Evolutionary conservation across 2,797 vertebrate genomes (phyloP).

Genomic region (Balearica regulorum): DNA sequence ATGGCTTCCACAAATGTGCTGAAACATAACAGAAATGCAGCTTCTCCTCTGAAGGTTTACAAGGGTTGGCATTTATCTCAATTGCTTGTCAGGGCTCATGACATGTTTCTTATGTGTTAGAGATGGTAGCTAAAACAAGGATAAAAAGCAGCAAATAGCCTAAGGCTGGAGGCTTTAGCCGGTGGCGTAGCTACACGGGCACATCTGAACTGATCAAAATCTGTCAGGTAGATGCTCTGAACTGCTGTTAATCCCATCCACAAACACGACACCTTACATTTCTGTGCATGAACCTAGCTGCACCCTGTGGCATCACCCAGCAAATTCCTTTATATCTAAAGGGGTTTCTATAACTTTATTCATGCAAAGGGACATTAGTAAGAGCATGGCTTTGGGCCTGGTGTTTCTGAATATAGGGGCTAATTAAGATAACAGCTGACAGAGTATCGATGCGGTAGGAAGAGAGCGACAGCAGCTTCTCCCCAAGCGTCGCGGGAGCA

Average conservation of each 20-base stretch:
- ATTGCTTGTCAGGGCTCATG: conserved; percentile 5
- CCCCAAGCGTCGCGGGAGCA: neutral
- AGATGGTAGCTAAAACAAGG: conserved; percentile 6
- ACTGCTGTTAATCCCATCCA: neutral
- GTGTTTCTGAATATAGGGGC: neutral
- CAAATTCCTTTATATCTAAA: neutral
- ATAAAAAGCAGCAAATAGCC: conserved; percentile 24
- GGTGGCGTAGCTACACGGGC: neutral
- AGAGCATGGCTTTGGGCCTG: neutral
- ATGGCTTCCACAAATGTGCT: neutral
- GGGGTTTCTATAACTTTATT: neutral
- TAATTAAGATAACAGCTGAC: neutral
- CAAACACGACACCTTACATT: neutral
- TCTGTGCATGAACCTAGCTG: neutral
- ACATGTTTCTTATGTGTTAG: neutral
- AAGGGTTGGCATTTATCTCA: conserved; percentile 7
- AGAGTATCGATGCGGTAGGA: neutral
- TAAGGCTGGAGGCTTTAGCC: neutral
- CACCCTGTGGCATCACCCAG: neutral
- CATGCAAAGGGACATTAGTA: neutral
- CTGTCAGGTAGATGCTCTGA: neutral
- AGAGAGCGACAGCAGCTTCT: neutral
- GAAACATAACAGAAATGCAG: neutral
- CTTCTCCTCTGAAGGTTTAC: neutral
- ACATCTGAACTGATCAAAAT: neutral